Evolutionary conservation across 1,140 invertebrate genomes (phyloP).

Genomic region (Cotesia vestalis): DNA sequence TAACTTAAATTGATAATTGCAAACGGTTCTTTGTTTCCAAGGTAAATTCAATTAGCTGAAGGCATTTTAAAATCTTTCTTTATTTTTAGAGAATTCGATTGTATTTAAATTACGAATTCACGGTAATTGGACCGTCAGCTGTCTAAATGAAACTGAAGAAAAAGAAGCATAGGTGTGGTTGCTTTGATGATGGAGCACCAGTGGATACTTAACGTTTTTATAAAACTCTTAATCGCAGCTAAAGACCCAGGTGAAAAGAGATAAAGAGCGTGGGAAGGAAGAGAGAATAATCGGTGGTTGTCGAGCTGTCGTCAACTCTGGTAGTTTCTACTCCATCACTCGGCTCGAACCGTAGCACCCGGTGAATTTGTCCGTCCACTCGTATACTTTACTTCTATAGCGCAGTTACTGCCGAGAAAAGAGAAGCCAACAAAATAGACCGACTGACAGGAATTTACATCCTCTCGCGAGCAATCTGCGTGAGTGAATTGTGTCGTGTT

Average conservation of each 20-base stretch:
- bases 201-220: constrained; percentile 35
- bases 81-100: too few species aligned
- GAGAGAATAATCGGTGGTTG: constrained; percentile 56
- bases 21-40: too few species aligned
- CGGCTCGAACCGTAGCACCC: neutral
- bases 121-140: neutral
- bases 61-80: too few species aligned
- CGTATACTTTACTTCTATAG: too few species aligned
- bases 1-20: too few species aligned
- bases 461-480: constrained; percentile 63
- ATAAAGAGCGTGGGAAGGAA: constrained; percentile 39
- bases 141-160: neutral
- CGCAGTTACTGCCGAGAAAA: neutral
- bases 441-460: constrained; percentile 64
- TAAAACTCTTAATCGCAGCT: constrained; percentile 49
- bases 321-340: constrained; percentile 23
- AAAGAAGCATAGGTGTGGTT: constrained; percentile 16
- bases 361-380: constrained; percentile 2
- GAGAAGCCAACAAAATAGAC: constrained; percentile 58
- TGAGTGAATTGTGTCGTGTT: constrained; percentile 66
- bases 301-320: constrained; percentile 12
- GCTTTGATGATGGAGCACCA: constrained; percentile 21
- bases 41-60: too few species aligned
- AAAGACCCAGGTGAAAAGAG: constrained; percentile 50
- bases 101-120: too few species aligned